Base-by-base conservation (phyloP, 92 coral and sea anemone species). In the Zoanthus solanderi region DNA sequence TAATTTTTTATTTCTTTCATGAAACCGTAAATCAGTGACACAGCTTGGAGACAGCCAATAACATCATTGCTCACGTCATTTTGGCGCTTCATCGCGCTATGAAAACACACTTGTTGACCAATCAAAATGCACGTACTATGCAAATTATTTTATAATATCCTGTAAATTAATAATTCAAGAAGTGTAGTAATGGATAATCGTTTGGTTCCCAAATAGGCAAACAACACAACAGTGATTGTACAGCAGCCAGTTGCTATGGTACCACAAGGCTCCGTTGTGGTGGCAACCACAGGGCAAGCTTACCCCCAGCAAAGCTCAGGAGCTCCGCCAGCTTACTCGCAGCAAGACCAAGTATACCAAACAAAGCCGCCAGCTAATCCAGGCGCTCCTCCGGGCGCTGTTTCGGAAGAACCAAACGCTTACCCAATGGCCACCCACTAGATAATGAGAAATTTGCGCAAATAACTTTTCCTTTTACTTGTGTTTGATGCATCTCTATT, bases 241-340 rank as follows among this genome's bases (percentile, higher is more conserved):
- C 85, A 80, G 60, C 85, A 80, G 30, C 85, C 85, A 0, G 85
- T 80, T 44, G 72, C 74, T 42, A 80, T 80, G 85, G 73, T 80
- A 6, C 85, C 85, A 8, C 79, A 50, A 48, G 46, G 46, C 79
- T 4, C 79, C 6, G 79, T 76, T 46, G 61, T 76, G 29, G 37
- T 76, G 11, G 7, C 79, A 75, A 53, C 61, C 30, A 23, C 50
- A 46, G 34, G 61, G 57, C 56, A 34, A 7, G 30, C 42, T 44
- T 45, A 46, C 78, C 56, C 78, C 58, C 61, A 46, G 56, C 29
- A 46, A 46, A 18, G 23, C 1, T 7, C 23, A 9, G 78, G 53
- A 15, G 79, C 58, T 11, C 79, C 63, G 31, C 79, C 79, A n/a
- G 63, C 17, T 12, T 75, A 75, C 63, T 75, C 79, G 45, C 79